Evolutionary conservation across 2,888 invertebrate species (phyloP), one percentile per base, ranked within the genome.

Genomic region (Lysandra bellargus): DNA sequence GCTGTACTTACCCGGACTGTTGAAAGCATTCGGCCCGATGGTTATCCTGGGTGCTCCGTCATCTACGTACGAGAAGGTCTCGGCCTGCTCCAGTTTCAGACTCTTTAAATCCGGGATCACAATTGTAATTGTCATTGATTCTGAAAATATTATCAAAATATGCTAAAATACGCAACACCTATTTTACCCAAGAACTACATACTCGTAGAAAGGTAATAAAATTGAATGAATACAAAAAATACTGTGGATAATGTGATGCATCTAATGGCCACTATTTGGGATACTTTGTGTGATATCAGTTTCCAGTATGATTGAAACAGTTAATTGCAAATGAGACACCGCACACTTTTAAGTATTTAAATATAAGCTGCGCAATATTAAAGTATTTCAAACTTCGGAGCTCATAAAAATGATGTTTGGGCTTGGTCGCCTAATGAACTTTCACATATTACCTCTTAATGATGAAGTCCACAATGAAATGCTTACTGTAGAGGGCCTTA

Each of bases 101-200:
- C 84, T 79, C 7, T 83, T 80, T 57, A 82, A 77, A 64, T 83
- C 78, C 0, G 87, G 85, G 74, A 88, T 86, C 0, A 86, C 83
- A n/a, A 86, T 82, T 0, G 89, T 89, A 1, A 87, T 80, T 1
- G 85, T 83, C 3, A 85, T 73, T 2, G 84, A 83, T 44, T 78
- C 88, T 88, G 79, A 1, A 83, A 83, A 69, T 5, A 57, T 17
- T 17, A 33, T 14, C 79, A 78, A 57, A 73, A 72, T 23, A 14
- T 37, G 44, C 7, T 6, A 44, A 6, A 74, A n/a, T 4, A 40
- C 6, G 9, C 44, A 44, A 44, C 9, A 9, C 9, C 44, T 44
- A 9, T 44, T 44, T 0, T 44, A 44, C 23, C 23, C 23, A 23
- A 23, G 23, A 23, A 23, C 23, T 44, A 44, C 1, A 1, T 44